Conservation (phyloP, 2,797 vertebrate species). For the Alosa sapidissima region DNA sequence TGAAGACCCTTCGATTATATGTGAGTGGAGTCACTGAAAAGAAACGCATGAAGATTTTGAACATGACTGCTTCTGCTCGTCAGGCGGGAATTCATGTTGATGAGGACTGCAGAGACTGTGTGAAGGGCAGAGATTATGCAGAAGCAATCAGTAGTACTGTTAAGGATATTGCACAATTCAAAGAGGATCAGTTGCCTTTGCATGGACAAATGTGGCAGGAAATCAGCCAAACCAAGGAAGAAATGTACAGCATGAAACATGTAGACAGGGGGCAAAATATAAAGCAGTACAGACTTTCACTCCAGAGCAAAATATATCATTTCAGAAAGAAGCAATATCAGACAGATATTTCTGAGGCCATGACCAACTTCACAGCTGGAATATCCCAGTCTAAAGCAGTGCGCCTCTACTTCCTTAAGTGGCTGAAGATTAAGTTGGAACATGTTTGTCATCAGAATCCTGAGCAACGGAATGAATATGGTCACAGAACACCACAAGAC, state of each 20-base stretch:
- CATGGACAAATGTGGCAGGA: neutral
- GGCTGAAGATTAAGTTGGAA: neutral
- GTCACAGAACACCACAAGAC: neutral
- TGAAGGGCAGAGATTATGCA: neutral
- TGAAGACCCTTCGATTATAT: neutral
- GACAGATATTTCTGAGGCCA: neutral
- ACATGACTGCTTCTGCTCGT: too few species aligned
- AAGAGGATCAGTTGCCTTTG: neutral
- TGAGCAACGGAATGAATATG: neutral
- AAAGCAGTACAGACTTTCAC: neutral
- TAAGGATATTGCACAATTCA: neutral
- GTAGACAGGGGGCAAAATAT: neutral
- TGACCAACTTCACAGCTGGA: neutral
- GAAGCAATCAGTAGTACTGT: neutral
- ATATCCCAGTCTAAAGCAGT: neutral
- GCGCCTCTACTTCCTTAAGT: neutral
- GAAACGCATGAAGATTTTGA: neutral
- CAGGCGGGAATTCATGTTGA: neutral
- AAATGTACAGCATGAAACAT: neutral
- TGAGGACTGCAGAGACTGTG: neutral
- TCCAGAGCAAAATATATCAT: neutral
- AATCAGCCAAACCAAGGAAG: neutral
- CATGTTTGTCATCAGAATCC: neutral
- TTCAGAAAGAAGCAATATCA: neutral
- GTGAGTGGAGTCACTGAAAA: neutral